Base-by-base conservation (phyloP, 2,888 invertebrate species). In the Bombyx huttoni region DNA sequence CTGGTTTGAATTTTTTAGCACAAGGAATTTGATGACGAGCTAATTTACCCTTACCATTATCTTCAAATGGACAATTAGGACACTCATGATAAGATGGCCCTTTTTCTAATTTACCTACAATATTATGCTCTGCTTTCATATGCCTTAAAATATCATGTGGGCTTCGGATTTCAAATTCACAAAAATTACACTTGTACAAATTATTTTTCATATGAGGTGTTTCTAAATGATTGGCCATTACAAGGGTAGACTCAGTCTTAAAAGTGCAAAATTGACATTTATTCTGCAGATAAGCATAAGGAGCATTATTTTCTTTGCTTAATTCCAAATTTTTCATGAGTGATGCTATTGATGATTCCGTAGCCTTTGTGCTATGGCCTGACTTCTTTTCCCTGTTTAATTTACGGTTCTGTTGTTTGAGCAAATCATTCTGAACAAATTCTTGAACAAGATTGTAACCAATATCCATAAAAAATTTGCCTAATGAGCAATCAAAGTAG, bases 11-110 rank as follows among this genome's bases (percentile, higher is more conserved):
- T 73, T 96, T 95, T 79, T 97, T 96, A 47, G 92, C 91, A 80
- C 98, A 98, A 1, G 96, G 94, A 55, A 95, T 91, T 59, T 94
- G 90, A 87, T 98, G 98, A 46, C 97, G 91, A 0, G 94, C 95
- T 63, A 98, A 84, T 80, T 97, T 97, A 34, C 95, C 95, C 81
- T 96, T 97, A 52, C 96, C 95, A 68, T 96, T 96, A 65, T 97
- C 96, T 77, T 98, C 98, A 71, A 97, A 98, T 0, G 96, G 95
- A 86, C 98, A 98, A 71, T 96, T 95, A 0, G 95, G 94, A 75
- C 98, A 98, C 73, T 97, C 96, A 77, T 97, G 97, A 77, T 94
- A 94, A 0, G 95, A 93, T 34, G 94, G 94, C 0, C 96, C 95
- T 58, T 95, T 91, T 66, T 97, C 96, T 55, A 98, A 81, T 56